phyloP scores from a whole-genome alignment of 2,113 vertebrate genomes.

The Leuciscus idus region DNA sequence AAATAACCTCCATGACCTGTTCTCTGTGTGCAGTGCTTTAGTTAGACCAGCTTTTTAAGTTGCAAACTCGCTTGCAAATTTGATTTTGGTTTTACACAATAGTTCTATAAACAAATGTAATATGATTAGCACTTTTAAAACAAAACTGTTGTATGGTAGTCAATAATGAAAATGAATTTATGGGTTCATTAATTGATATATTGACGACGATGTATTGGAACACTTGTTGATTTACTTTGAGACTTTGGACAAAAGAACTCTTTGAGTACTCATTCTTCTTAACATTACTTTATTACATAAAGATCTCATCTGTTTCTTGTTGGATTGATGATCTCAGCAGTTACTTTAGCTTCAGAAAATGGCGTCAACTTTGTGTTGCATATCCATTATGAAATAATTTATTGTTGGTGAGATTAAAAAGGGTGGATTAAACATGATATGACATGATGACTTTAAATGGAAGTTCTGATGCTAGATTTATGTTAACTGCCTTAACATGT shows the following conservation, averaged over 20 bases:
- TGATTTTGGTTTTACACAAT: neutral
- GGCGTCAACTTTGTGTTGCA: neutral
- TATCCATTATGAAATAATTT: slow-evolving; percentile 23
- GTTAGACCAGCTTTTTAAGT: neutral
- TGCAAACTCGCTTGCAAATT: neutral
- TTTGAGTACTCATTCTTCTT: neutral
- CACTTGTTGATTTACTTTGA: too few species aligned
- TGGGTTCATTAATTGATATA: too few species aligned
- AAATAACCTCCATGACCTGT: slow-evolving; percentile 32
- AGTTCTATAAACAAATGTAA: neutral
- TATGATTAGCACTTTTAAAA: too few species aligned
- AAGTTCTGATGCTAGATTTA: slow-evolving; percentile 49
- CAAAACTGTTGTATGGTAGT: too few species aligned
- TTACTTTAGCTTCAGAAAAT: neutral
- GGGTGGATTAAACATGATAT: slow-evolving; percentile 52
- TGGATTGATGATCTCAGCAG: neutral
- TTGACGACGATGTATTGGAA: too few species aligned
- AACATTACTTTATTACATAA: neutral
- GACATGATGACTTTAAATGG: slow-evolving; percentile 55
- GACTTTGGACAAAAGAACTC: neutral
- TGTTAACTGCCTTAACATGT: slow-evolving; percentile 59
- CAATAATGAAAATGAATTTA: too few species aligned
- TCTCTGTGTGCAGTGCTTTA: slow-evolving; percentile 9
- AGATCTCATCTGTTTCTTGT: neutral
- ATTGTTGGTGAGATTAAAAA: slow-evolving; percentile 30